These are phyloP conservation scores for Pinna nobilis DNA, from an alignment of 1,140 invertebrate genomes.

Conservation along the genomic window DNA sequence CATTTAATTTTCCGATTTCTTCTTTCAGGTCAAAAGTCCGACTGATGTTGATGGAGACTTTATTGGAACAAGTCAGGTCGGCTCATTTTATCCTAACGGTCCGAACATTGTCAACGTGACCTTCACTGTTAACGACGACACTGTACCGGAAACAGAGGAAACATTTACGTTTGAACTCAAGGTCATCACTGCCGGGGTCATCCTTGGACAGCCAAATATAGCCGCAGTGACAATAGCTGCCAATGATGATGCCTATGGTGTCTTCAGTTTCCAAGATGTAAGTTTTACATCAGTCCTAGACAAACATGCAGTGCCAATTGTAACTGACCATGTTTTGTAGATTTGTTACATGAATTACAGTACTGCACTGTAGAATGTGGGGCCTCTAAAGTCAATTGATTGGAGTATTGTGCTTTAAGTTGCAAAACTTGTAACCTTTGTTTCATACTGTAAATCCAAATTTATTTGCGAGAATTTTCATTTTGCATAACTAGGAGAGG, in stretches of 20 bases:
- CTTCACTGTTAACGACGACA: conserved; percentile 68
- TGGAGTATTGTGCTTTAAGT: too few species aligned
- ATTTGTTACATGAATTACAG: not conserved
- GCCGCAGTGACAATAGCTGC: conserved; percentile 62
- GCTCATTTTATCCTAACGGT: conserved; percentile 51
- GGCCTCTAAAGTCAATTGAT: not conserved
- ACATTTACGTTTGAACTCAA: conserved; percentile 58
- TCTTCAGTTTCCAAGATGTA: conserved; percentile 66
- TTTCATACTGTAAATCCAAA: too few species aligned
- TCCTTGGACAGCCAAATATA: conserved; percentile 42
- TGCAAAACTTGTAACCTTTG: too few species aligned
- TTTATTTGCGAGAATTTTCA: too few species aligned
- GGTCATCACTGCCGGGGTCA: conserved; percentile 37
- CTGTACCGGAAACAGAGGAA: conserved; percentile 65
- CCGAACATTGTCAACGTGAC: conserved; percentile 45
- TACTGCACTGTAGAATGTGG: not conserved
- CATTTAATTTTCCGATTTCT: too few species aligned
- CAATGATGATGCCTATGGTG: conserved; percentile 72
- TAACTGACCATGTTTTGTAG: not conserved
- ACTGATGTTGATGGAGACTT: conserved; percentile 58
- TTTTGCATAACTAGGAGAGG: too few species aligned
- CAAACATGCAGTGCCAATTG: not conserved
- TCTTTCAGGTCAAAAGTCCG: conserved; percentile 47
- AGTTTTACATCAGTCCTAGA: conserved; percentile 13
- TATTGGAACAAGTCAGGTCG: conserved; percentile 64